A percentile compares a stretch with the other conserved stretches of the same genome.
These are phyloP conservation scores for Ophion slaviceki DNA, from an alignment of 2,888 invertebrate genomes.

Conservation along the genomic window DNA sequence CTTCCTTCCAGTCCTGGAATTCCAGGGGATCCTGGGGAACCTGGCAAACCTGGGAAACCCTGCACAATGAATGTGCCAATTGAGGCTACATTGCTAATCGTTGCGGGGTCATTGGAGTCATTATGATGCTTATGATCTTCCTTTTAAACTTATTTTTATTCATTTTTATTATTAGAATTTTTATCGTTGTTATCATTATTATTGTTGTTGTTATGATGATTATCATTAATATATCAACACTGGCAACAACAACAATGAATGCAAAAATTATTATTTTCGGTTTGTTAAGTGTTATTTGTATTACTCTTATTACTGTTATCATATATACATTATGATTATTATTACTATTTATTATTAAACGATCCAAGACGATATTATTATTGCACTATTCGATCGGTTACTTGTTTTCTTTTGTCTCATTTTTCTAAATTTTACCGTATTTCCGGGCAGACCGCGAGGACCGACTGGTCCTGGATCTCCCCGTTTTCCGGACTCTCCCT, in stretches of 20 bases:
- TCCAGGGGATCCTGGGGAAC: conserved; percentile 83
- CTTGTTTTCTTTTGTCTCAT: background rate
- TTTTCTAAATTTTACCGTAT: conserved; percentile 73
- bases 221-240: too few species aligned
- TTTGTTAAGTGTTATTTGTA: too few species aligned
- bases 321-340: too few species aligned
- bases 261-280: too few species aligned
- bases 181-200: background rate
- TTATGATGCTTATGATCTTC: background rate
- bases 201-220: too few species aligned
- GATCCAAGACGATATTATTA: background rate
- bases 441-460: conserved; percentile 83
- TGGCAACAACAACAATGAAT: too few species aligned
- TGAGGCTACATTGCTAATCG: background rate
- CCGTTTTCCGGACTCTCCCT: conserved; percentile 82
- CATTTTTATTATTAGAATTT: background rate
- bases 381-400: background rate
- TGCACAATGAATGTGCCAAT: conserved; percentile 54
- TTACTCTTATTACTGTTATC: too few species aligned
- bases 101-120: background rate
- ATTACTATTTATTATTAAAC: too few species aligned
- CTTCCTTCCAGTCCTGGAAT: conserved; percentile 81
- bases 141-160: background rate
- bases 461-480: conserved; percentile 84
- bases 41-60: conserved; percentile 80